These are phyloP conservation scores for Amphiprion ocellaris DNA, from an alignment of 2,113 vertebrate genomes.

Conservation along the genomic window DNA sequence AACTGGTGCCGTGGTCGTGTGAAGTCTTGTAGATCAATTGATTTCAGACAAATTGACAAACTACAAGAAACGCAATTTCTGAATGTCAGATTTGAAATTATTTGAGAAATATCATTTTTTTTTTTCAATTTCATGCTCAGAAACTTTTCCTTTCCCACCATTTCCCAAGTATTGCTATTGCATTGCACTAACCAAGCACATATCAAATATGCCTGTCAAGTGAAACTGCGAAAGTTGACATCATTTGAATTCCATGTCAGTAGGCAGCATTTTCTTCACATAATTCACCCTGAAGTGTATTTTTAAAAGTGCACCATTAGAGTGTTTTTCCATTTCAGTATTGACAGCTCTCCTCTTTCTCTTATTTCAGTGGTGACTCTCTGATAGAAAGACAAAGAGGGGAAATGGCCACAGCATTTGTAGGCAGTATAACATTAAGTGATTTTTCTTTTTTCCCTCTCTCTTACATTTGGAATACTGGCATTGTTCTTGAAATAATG, in stretches of 20 bases:
- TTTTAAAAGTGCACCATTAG: no score
- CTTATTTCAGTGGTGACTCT: slow-evolving; percentile 18
- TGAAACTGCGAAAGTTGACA: background rate
- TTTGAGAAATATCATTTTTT: no score
- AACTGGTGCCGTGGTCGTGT: no score
- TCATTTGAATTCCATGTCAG: background rate
- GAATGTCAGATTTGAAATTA: no score
- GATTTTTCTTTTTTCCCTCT: background rate
- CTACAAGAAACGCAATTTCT: no score
- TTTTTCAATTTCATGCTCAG: no score
- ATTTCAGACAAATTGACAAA: no score
- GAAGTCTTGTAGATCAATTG: no score
- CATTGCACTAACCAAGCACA: background rate
- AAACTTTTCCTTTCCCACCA: no score
- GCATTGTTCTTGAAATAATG: background rate
- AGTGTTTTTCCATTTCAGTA: slow-evolving; percentile 25
- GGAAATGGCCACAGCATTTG: background rate
- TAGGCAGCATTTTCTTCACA: background rate
- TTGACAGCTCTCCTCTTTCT: slow-evolving; percentile 12
- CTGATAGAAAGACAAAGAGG: slow-evolving; percentile 8
- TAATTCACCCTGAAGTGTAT: background rate
- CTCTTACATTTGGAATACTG: background rate
- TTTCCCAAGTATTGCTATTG: background rate
- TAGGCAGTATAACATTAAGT: no score
- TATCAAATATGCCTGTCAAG: background rate